These are phyloP conservation scores for Lepus europaeus DNA, from an alignment of 2,113 vertebrate species.

Conservation along the genomic window DNA sequence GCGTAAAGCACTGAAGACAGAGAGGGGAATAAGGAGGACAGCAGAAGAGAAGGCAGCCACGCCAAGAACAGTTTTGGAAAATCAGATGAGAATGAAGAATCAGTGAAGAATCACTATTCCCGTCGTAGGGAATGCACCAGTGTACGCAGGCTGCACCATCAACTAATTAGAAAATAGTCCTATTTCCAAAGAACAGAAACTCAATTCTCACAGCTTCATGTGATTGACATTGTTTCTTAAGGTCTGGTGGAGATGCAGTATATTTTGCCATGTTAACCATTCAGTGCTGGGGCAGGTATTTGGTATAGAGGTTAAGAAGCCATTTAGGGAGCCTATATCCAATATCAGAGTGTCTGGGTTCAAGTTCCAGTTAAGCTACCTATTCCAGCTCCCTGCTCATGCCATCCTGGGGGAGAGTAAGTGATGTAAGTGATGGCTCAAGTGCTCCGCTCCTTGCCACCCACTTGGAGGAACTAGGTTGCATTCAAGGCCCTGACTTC, in stretches of 20 bases:
- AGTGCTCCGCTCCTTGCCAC: too few species aligned
- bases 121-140: not conserved
- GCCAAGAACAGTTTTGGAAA: not conserved
- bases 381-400: too few species aligned
- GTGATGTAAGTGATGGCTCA: too few species aligned
- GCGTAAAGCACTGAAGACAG: not conserved
- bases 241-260: not conserved
- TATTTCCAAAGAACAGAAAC: not conserved
- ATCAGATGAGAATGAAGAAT: too few species aligned
- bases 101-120: accelerated
- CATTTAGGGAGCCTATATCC: too few species aligned
- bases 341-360: too few species aligned
- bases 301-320: too few species aligned
- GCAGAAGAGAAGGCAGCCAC: not conserved
- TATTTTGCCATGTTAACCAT: not conserved
- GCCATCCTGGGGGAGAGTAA: too few species aligned
- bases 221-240: not conserved
- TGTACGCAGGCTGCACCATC: accelerated
- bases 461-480: too few species aligned
- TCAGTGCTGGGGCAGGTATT: not conserved
- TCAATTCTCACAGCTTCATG: not conserved
- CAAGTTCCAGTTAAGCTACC: too few species aligned
- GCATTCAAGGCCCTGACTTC: too few species aligned
- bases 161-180: not conserved
- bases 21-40: not conserved